Percentiles rank a stretch among this genome's conserved stretches.
phyloP scores from a whole-genome alignment of 2,888 invertebrate genomes.

The Unio pictorum region DNA sequence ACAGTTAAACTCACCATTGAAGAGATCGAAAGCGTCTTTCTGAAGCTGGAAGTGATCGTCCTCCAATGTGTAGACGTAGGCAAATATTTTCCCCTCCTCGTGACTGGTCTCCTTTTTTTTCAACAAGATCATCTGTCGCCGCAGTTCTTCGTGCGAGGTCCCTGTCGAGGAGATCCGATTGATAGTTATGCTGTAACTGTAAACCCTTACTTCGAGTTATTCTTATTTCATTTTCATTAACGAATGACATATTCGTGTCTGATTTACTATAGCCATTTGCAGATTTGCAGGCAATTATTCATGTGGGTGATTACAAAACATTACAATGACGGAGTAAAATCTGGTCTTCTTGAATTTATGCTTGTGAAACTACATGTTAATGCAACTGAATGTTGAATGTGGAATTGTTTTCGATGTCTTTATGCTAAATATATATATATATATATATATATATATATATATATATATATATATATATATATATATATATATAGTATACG shows the following conservation, averaged over 20 bases:
- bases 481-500: too few species aligned
- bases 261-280: not conserved
- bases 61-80: constrained; percentile 63
- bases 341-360: too few species aligned
- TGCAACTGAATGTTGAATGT: too few species aligned
- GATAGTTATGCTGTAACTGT: not conserved
- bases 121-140: constrained; percentile 49
- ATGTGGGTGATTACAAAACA: not conserved
- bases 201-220: not conserved
- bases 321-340: too few species aligned
- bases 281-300: not conserved
- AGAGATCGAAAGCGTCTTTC: constrained; percentile 57
- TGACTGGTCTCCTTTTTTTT: constrained; percentile 51
- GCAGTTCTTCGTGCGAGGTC: constrained; percentile 46
- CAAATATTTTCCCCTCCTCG: constrained; percentile 63
- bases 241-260: too few species aligned
- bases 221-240: not conserved
- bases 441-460: too few species aligned
- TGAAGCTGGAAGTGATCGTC: constrained; percentile 62
- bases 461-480: too few species aligned
- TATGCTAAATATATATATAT: too few species aligned
- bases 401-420: too few species aligned
- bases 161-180: constrained; percentile 31
- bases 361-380: too few species aligned
- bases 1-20: constrained; percentile 46